A percentile compares a stretch with the other conserved stretches of the same genome.
Conservation (phyloP, 2,888 invertebrate genomes). For the Tetramorium bicarinatum region DNA sequence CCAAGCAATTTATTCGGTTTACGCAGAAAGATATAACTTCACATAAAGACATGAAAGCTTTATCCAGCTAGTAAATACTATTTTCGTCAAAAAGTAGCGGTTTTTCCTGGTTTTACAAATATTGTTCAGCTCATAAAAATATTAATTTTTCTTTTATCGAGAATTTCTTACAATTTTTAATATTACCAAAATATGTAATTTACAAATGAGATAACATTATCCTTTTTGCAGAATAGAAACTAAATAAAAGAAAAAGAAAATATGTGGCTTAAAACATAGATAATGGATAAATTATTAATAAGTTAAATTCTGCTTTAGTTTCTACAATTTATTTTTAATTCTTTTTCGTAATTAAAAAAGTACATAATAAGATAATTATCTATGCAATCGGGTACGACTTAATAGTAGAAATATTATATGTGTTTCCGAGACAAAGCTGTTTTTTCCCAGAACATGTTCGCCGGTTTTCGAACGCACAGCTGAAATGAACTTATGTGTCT, state of each 20-base stretch:
- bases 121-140: slow-evolving; percentile 3
- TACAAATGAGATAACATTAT: not conserved
- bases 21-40: slow-evolving; percentile 24
- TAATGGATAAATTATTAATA: slow-evolving; percentile 6
- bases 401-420: slow-evolving; percentile 5
- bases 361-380: slow-evolving; percentile 10
- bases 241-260: not conserved
- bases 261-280: not conserved
- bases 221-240: not conserved
- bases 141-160: not conserved
- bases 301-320: not conserved
- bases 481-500: slow-evolving; percentile 83
- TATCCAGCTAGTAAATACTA: slow-evolving; percentile 5
- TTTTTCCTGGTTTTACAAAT: not conserved
- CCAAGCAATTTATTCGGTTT: slow-evolving; percentile 33
- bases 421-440: not conserved
- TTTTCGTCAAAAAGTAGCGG: not conserved
- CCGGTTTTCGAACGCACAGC: slow-evolving; percentile 52
- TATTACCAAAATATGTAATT: not conserved
- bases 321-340: not conserved
- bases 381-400: not conserved
- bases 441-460: not conserved
- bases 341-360: not conserved
- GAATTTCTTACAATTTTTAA: not conserved
- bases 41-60: not conserved